Evolutionary conservation across 2,888 invertebrate genomes (phyloP).

Genomic region (Cistogaster globosa): DNA sequence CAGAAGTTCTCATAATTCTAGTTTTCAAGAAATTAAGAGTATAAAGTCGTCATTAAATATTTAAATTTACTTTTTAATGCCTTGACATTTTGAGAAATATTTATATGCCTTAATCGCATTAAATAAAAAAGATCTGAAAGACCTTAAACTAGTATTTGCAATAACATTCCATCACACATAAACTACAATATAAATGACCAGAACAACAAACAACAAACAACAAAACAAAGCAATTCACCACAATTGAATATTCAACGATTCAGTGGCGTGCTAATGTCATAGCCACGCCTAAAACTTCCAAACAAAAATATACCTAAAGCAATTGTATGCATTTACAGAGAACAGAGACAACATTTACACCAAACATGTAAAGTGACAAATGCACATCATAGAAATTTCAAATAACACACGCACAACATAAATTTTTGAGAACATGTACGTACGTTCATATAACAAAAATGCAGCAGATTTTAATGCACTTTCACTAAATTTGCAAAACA

Average conservation of each 20-base stretch:
- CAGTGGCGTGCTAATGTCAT: conserved; percentile 56
- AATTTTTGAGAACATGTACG: conserved; percentile 5
- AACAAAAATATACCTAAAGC: neutral
- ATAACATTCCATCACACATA: neutral
- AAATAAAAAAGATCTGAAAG: neutral
- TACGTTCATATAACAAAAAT: neutral
- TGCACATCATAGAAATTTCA: conserved; percentile 43
- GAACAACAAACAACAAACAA: conserved; percentile 9
- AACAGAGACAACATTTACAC: conserved; percentile 15
- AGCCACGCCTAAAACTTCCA: conserved; percentile 54
- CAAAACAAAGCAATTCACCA: neutral
- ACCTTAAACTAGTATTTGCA: neutral
- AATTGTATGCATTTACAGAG: conserved; percentile 2
- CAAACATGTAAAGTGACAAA: conserved; percentile 54
- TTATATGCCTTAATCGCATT: neutral
- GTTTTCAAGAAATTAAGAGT: too few relatives aligned
- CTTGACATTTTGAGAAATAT: too few relatives aligned
- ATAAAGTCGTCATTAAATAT: too few relatives aligned
- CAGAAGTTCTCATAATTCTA: too few relatives aligned
- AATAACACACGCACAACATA: conserved; percentile 26
- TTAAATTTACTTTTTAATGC: too few relatives aligned
- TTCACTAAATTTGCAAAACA: conserved; percentile 22
- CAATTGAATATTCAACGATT: conserved; percentile 24
- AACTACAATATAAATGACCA: neutral
- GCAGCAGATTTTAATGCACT: conserved; percentile 14